These are phyloP conservation scores for Cancer borealis DNA, from an alignment of 2,888 invertebrate species.

Conservation along the genomic window DNA sequence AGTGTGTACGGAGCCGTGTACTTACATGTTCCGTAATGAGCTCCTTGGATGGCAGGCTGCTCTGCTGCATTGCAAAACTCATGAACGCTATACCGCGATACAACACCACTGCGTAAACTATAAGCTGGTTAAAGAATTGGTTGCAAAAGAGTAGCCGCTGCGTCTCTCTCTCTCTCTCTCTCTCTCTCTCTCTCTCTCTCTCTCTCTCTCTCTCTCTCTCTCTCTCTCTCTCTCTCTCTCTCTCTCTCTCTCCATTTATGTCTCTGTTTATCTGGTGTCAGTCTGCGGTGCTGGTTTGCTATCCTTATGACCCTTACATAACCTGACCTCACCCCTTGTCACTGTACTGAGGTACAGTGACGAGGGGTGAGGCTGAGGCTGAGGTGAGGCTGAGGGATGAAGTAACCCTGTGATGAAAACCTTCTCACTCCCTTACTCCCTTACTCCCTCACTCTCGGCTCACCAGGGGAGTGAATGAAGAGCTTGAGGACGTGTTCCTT, in stretches of 20 bases:
- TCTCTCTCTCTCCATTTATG: neutral
- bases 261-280: neutral
- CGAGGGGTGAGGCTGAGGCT: too few relatives aligned
- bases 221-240: constrained; percentile 49
- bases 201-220: constrained; percentile 22
- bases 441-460: neutral
- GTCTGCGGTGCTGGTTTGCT: neutral
- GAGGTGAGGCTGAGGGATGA: too few relatives aligned
- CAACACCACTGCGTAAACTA: neutral
- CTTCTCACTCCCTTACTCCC: neutral
- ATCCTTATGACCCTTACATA: neutral
- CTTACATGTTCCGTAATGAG: neutral
- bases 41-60: neutral
- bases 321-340: neutral
- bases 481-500: neutral
- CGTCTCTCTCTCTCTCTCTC: constrained; percentile 5
- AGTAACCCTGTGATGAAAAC: too few relatives aligned
- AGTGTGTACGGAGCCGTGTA: too few relatives aligned
- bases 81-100: constrained; percentile 4
- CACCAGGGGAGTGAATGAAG: neutral
- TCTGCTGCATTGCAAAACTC: neutral
- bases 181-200: constrained; percentile 41
- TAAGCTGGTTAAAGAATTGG: neutral
- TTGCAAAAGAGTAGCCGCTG: neutral
- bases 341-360: too few relatives aligned